Conservation (phyloP, 2,113 vertebrate genomes). For the Myiopsitta monachus region DNA sequence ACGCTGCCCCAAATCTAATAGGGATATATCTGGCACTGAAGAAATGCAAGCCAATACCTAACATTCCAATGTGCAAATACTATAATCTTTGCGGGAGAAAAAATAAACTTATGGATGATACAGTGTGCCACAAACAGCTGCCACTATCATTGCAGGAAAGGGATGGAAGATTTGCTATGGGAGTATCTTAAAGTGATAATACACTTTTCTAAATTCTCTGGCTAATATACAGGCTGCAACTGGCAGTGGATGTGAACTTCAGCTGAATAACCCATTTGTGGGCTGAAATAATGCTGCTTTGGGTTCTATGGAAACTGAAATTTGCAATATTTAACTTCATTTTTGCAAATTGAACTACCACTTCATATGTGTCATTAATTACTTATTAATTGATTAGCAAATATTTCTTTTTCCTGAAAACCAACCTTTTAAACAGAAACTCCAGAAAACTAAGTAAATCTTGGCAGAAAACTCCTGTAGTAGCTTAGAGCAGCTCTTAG, state of each 20-base stretch:
- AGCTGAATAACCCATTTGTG: neutral
- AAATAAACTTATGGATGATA: fast-evolving
- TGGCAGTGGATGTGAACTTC: neutral
- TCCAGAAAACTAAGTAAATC: neutral
- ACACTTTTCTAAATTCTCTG: neutral
- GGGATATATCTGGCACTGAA: neutral
- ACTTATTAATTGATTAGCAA: constrained; percentile 1
- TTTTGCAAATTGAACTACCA: neutral
- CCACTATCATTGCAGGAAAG: neutral
- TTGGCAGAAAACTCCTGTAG: neutral
- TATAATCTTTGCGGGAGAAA: neutral
- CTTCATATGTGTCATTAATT: neutral
- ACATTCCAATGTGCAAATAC: neutral
- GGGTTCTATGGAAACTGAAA: neutral
- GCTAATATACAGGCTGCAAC: neutral
- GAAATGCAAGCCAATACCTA: neutral
- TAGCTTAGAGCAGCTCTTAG: neutral
- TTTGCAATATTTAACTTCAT: neutral
- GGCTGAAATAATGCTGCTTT: fast-evolving
- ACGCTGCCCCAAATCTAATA: neutral
- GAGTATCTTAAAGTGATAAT: neutral
- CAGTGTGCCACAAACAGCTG: neutral
- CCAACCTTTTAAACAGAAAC: neutral
- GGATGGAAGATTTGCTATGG: neutral
- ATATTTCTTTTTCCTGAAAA: neutral